Percentiles rank a stretch among this genome's conserved stretches.
Conservation (phyloP, 2,888 invertebrate genomes). For the Lucinisca nassula region DNA sequence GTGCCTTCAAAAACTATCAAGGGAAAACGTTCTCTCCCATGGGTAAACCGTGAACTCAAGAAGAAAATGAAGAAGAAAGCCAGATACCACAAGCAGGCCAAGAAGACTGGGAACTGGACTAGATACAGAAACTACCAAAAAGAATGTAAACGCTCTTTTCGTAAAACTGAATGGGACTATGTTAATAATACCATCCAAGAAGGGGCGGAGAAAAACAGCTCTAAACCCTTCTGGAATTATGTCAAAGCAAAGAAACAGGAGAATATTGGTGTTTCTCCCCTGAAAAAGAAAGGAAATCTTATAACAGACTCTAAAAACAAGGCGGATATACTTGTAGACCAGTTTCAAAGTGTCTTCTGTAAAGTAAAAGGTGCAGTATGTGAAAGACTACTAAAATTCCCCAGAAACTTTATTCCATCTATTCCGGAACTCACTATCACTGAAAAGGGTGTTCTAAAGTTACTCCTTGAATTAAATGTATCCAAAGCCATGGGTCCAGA, state of each 20-base stretch:
- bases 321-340: too few species aligned
- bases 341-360: too few species aligned
- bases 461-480: too few species aligned
- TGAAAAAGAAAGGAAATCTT: background rate
- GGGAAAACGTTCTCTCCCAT: too few species aligned
- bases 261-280: background rate
- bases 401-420: too few species aligned
- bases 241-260: background rate
- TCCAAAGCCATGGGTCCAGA: too few species aligned
- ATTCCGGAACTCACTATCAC: too few species aligned
- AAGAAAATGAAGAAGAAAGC: background rate
- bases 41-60: background rate
- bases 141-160: background rate
- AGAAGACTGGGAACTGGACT: background rate
- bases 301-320: background rate
- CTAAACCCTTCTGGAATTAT: slow-evolving; percentile 3
- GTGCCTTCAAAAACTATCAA: too few species aligned
- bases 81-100: background rate
- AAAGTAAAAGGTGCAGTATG: too few species aligned
- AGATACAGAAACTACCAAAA: slow-evolving; percentile 1
- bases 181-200: background rate
- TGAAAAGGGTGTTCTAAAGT: too few species aligned
- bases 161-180: background rate
- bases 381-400: too few species aligned
- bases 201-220: background rate